These are phyloP conservation scores for Drosophila funebris DNA, from an alignment of 1,140 invertebrate species.

Conservation along the genomic window DNA sequence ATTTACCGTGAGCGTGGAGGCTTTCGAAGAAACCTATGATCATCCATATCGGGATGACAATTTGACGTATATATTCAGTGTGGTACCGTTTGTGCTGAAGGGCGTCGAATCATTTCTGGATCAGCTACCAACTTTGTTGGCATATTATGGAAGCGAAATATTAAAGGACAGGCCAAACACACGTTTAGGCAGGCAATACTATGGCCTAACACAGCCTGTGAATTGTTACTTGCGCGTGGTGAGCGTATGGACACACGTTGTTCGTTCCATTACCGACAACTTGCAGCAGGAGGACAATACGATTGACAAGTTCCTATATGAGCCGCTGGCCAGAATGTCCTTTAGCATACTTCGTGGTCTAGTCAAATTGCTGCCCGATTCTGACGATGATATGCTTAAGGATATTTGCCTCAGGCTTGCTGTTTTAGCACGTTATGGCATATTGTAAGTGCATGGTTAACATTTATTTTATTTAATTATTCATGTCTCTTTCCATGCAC, in stretches of 20 bases:
- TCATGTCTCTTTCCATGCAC: not conserved
- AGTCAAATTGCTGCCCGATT: constrained; percentile 30
- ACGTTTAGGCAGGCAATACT: not conserved
- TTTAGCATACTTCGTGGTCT: constrained; percentile 50
- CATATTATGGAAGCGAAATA: not conserved
- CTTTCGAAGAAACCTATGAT: constrained; percentile 18
- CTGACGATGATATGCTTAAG: constrained; percentile 5
- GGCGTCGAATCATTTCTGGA: constrained; percentile 37
- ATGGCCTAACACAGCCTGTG: constrained; percentile 39
- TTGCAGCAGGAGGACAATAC: constrained; percentile 7
- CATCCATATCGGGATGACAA: constrained; percentile 53
- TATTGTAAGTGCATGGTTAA: constrained; percentile 56
- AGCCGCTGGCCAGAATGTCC: constrained; percentile 58
- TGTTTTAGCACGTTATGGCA: constrained; percentile 45
- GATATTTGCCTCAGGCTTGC: constrained; percentile 34
- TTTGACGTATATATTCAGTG: constrained; percentile 43
- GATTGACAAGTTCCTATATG: constrained; percentile 32
- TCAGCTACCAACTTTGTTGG: constrained; percentile 25
- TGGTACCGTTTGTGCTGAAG: constrained; percentile 22
- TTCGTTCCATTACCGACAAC: constrained; percentile 7
- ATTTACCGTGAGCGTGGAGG: constrained; percentile 41
- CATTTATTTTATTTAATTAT: too few species aligned
- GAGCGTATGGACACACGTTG: constrained; percentile 39
- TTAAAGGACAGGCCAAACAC: not conserved
- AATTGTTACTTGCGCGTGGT: constrained; percentile 45